These are phyloP conservation scores for Dryomyza anilis DNA, from an alignment of 2,888 invertebrate species.

Conservation along the genomic window DNA sequence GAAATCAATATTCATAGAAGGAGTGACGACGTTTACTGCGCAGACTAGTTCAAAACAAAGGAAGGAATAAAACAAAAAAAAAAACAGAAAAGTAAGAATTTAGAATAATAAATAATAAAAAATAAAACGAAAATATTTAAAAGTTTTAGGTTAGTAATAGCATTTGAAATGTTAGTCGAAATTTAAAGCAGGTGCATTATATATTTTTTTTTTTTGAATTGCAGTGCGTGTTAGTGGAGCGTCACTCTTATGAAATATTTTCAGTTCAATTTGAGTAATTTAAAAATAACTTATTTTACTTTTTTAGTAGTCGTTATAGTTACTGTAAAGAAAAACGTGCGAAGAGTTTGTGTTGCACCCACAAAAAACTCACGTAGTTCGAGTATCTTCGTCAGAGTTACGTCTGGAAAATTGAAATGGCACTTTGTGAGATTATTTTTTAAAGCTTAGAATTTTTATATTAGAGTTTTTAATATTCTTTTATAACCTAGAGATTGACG, in stretches of 20 bases:
- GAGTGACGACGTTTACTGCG: constrained; percentile 43
- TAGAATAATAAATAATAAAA: constrained; percentile 1
- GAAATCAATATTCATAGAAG: constrained; percentile 30
- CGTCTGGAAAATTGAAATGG: constrained; percentile 47
- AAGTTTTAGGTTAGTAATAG: neutral
- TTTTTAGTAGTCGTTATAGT: too few species aligned
- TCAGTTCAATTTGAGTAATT: constrained; percentile 1
- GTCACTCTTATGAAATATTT: neutral
- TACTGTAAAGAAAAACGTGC: too few species aligned
- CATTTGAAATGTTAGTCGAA: neutral
- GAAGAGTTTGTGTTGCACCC: too few species aligned
- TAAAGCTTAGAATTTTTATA: too few species aligned
- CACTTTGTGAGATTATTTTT: too few species aligned
- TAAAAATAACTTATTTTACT: too few species aligned
- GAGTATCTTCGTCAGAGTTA: constrained; percentile 57
- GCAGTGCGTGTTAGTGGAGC: neutral
- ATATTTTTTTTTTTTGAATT: too few species aligned
- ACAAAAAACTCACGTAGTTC: constrained; percentile 55
- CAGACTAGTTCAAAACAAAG: too few species aligned
- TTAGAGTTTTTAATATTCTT: too few species aligned
- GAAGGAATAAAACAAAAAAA: constrained; percentile 25
- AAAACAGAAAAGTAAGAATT: constrained; percentile 21
- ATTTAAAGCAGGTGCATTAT: neutral
- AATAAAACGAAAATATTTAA: constrained; percentile 12
- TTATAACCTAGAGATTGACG: too few species aligned